Evolutionary conservation across 2,888 invertebrate species (phyloP).

Genomic region (Teleiodes luculella): DNA sequence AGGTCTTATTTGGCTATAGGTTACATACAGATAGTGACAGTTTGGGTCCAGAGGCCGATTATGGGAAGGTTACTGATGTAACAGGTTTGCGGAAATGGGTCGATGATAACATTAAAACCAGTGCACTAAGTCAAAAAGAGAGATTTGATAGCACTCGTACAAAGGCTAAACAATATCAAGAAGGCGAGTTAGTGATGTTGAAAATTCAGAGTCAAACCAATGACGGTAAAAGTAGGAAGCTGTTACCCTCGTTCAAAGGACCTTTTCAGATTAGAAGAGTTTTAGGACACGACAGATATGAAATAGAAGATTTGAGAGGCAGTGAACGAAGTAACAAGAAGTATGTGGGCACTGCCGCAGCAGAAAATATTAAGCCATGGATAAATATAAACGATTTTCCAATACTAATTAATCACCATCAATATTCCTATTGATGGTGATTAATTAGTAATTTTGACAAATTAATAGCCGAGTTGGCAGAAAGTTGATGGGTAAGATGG

Average conservation of each 20-base stretch:
- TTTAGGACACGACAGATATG: constrained; percentile 15
- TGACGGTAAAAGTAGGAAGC: constrained; percentile 18
- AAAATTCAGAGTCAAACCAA: constrained; percentile 21
- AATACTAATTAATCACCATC: no score
- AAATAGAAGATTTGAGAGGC: constrained; percentile 17
- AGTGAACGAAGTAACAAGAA: constrained; percentile 10
- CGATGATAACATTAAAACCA: constrained; percentile 28
- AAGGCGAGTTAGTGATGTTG: constrained; percentile 20
- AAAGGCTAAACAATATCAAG: constrained; percentile 8
- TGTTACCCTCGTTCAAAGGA: constrained; percentile 20
- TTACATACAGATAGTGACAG: constrained; percentile 19
- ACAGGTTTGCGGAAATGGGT: constrained; percentile 29
- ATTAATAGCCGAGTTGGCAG: no score
- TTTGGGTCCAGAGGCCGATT: constrained; percentile 13
- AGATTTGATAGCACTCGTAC: constrained; percentile 21
- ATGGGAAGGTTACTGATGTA: constrained; percentile 11
- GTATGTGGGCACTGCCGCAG: constrained; percentile 2
- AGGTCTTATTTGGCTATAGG: constrained; percentile 30
- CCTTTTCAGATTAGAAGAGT: constrained; percentile 19
- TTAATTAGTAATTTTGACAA: no score
- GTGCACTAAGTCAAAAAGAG: constrained; percentile 24
- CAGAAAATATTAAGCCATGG: constrained; percentile 17
- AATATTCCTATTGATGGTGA: no score
- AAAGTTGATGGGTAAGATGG: no score
- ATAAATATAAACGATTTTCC: constrained; percentile 11